Evolutionary conservation across 2,888 invertebrate species (phyloP).

Genomic region (Hemistola chrysoprasaria): DNA sequence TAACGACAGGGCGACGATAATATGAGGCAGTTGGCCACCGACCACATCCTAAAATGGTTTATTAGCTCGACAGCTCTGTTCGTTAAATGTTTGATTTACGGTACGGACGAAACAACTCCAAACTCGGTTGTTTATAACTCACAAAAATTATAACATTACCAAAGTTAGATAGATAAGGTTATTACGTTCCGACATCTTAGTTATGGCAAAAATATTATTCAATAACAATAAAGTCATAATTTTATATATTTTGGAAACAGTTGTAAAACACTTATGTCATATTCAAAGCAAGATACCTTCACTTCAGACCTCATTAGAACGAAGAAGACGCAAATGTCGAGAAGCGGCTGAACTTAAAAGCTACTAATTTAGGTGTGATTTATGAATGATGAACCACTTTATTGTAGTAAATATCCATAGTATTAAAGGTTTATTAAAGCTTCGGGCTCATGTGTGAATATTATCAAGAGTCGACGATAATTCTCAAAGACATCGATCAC

Average conservation of each 20-base stretch:
- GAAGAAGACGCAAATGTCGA: constrained; percentile 7
- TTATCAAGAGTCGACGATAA: constrained; percentile 17
- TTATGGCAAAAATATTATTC: background rate
- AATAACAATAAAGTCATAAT: background rate
- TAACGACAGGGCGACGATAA: constrained; percentile 35
- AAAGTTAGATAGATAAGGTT: background rate
- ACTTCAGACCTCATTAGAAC: constrained; percentile 6
- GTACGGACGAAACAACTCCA: constrained; percentile 45
- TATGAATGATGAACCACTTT: no score
- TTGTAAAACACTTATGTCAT: background rate
- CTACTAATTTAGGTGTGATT: no score
- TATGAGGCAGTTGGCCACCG: constrained; percentile 46
- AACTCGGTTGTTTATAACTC: constrained; percentile 29
- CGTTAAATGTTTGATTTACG: constrained; percentile 69
- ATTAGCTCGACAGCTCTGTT: constrained; percentile 60
- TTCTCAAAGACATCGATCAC: constrained; percentile 68
- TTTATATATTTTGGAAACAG: background rate
- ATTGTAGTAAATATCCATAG: no score
- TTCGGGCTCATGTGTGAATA: background rate
- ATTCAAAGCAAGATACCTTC: constrained; percentile 3
- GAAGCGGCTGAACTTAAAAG: background rate
- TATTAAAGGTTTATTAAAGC: background rate
- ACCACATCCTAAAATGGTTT: constrained; percentile 53
- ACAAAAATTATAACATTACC: constrained; percentile 24
- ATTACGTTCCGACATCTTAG: background rate